Base-by-base conservation (phyloP, 2,797 vertebrate species). In the Microchirus variegatus region DNA sequence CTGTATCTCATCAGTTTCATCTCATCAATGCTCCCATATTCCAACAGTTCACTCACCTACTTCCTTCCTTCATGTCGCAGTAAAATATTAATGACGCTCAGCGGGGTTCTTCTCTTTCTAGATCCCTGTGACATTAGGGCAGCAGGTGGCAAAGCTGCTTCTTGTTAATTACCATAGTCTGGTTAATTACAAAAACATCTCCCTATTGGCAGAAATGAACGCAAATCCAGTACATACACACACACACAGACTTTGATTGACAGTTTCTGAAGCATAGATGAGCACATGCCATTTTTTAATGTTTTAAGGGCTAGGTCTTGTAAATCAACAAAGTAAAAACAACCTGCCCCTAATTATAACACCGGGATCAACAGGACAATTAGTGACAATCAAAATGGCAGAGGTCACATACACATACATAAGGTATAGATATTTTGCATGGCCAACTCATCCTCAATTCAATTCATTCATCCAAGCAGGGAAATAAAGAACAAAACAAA, bases 61-160 rank as follows among this genome's bases (percentile, higher is more conserved):
- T 43, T 62, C 63, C 51, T 43, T 62, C 63, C 75, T 78, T 83
- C 63, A 75, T 63, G 54, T 46, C 53, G 0, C 12, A 45, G 42
- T 91, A 73, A 90, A 91, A 87, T 85, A 91, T 92, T 88, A 36
- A 90, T 86, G 14, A 15, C 3, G 55, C 78, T 85, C 77, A 75
- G 83, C 66, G 10, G 82, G 72, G 72, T 56, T 69, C 7, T 36
- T 57, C 63, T 82, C 78, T 75, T 31, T 31, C 56, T 56, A 61
- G 73, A 80, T 77, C 72, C 61, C 73, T 53, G 73, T 91, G 90
- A 89, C 90, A 89, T 92, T 91, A 84, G 50, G 66, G 68, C 86
- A 75, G 86, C 88, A 85, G 89, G 89, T 80, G 85, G 85, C 72
- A 84, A 77, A 83, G 81, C 83, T 78, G 77, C 51, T 78, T 69